Evolutionary conservation across 1,140 invertebrate species (phyloP), one percentile per base, ranked within the genome.

Genomic region (Mactra quadrangularis): DNA sequence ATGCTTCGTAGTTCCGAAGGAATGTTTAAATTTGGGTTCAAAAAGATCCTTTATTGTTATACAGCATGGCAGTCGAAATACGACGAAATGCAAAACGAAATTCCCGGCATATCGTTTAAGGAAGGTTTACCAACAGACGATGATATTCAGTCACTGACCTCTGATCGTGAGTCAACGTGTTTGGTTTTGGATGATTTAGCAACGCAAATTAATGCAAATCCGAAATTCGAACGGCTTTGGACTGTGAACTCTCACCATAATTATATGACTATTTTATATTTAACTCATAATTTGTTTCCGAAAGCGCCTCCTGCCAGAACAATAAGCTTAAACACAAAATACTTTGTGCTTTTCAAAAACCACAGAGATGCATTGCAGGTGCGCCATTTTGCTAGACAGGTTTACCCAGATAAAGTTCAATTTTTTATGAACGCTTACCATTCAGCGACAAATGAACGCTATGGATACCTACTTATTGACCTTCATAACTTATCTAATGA

Each of bases 221-320:
- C 50, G 6, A 53, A 53, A 7, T 9, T 17, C 3, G 50, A 53
- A 7, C 6, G 25, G 25, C 19, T 53, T 3, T 53, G 50, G 50
- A 53, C 50, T 4, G 25, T 53, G 19, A 6, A 53, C 3, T 53
- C 50, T 7, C 50, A 53, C 19, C 50, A 53, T 4, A 3, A 6
- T 7, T n/a, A 53, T 17, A 3, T 53, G 25, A 53, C 17, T 7
- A 17, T 53, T 53, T n/a, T 53, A 53, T 53, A 53, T 53, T 53
- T 53, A 53, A 7, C 50, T 53, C 50, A 53, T 53, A 53, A 53
- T 53, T 22, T 53, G 17, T 53, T 53, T 53, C 50, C 50, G 4
- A 53, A 53, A 53, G 19, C 6, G 4, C 50, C 4, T 3, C 19
- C 50, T n/a, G 50, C 50, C 19, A 53, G 50, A 53, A 53, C 50